Conservation (phyloP, 2,888 invertebrate genomes). For the Gerosis bhagava region DNA sequence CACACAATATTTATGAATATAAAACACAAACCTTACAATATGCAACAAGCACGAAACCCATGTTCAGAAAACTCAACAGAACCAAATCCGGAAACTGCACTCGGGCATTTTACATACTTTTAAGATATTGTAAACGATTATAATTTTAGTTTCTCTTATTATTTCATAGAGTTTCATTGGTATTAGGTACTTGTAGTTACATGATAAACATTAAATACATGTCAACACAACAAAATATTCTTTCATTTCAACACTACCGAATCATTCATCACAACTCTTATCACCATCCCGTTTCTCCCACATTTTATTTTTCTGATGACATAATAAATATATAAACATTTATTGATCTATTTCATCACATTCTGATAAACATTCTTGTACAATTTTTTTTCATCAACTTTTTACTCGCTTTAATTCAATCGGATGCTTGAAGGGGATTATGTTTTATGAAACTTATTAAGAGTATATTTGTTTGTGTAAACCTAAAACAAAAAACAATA, state of each 20-base stretch:
- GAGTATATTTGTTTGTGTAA: too few species aligned
- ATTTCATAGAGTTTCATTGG: constrained; percentile 59
- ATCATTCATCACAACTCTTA: constrained; percentile 20
- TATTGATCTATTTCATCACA: too few species aligned
- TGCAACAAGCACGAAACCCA: constrained; percentile 37
- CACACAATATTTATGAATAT: too few species aligned
- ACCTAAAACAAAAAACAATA: too few species aligned
- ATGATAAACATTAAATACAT: constrained; percentile 80
- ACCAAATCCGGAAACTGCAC: constrained; percentile 55
- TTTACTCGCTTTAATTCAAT: too few species aligned
- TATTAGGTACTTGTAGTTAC: constrained; percentile 75
- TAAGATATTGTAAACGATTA: constrained; percentile 53
- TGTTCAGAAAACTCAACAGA: constrained; percentile 41
- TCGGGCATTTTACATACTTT: constrained; percentile 54
- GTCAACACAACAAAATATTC: constrained; percentile 76
- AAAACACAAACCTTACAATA: too few species aligned
- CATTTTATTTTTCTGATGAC: too few species aligned
- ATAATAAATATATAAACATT: too few species aligned
- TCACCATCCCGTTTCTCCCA: constrained; percentile 14
- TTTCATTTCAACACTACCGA: constrained; percentile 73
- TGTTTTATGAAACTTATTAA: too few species aligned
- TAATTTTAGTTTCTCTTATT: constrained; percentile 49
- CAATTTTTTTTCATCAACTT: too few species aligned
- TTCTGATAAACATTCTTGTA: too few species aligned
- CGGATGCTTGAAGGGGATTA: too few species aligned